These are phyloP conservation scores for Microcebus tavaratra DNA, from an alignment of 2,113 vertebrate species.

Conservation along the genomic window DNA sequence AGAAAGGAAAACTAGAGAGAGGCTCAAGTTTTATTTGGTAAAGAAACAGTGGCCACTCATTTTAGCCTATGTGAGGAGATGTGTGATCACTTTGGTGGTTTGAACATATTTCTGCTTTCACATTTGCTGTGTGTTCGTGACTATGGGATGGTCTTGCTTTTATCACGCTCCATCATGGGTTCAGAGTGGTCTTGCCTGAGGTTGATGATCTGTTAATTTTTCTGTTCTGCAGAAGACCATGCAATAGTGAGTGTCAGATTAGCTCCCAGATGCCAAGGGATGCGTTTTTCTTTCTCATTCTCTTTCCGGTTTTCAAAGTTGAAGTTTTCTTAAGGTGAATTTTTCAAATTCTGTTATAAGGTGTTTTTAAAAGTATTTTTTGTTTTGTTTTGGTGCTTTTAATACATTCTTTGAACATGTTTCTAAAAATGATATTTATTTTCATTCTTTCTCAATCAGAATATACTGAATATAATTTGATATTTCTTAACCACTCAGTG, in stretches of 20 bases:
- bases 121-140: background rate
- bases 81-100: background rate
- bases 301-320: background rate
- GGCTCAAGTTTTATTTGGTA: background rate
- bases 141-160: background rate
- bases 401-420: background rate
- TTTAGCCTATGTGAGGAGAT: background rate
- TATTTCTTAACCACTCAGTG: background rate
- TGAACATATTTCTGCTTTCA: background rate
- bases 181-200: background rate
- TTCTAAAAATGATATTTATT: background rate
- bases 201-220: background rate
- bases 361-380: background rate
- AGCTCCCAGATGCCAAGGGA: background rate
- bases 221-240: background rate
- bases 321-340: background rate
- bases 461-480: background rate
- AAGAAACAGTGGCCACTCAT: background rate
- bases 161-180: background rate
- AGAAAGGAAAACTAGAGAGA: background rate
- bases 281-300: background rate
- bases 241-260: background rate
- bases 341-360: background rate
- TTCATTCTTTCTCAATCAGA: background rate
- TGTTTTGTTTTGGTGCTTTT: background rate